Evolutionary conservation across 1,140 invertebrate species (phyloP).

Genomic region (Drosophila mauritiana): DNA sequence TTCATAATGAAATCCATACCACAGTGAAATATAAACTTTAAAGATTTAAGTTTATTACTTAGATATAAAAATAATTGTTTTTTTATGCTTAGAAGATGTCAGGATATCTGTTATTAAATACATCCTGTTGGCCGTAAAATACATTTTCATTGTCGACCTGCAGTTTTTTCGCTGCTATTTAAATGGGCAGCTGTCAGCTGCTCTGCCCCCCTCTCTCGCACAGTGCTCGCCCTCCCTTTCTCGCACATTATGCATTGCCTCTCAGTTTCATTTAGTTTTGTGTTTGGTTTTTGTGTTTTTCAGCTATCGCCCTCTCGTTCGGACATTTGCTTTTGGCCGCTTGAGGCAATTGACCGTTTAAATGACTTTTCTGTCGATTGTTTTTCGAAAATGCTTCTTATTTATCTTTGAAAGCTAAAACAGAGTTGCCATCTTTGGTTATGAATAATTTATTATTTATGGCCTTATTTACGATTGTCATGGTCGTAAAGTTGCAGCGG

Average conservation of each 20-base stretch:
- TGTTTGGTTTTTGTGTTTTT: conserved; percentile 25
- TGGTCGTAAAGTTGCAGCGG: neutral
- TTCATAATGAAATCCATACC: too few relatives aligned
- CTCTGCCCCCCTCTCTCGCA: neutral
- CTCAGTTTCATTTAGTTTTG: conserved; percentile 43
- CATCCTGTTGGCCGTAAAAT: conserved; percentile 5
- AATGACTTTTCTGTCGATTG: conserved; percentile 61
- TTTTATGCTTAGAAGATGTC: neutral
- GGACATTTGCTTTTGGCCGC: conserved; percentile 45
- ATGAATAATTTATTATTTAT: neutral
- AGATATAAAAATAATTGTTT: too few relatives aligned
- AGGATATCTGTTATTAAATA: conserved; percentile 2
- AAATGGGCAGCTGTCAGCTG: conserved; percentile 48
- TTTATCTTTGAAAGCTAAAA: conserved; percentile 14
- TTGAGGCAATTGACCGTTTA: conserved; percentile 81
- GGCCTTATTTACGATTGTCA: neutral
- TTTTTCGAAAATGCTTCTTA: conserved; percentile 39
- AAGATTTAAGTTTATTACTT: too few relatives aligned
- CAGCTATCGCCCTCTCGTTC: conserved; percentile 44
- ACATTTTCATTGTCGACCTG: conserved; percentile 27
- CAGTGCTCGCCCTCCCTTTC: neutral
- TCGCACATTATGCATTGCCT: neutral
- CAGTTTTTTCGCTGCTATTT: conserved; percentile 34
- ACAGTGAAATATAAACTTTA: too few relatives aligned
- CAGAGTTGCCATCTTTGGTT: conserved; percentile 30